Evolutionary conservation across 2,888 invertebrate genomes (phyloP), one percentile per base, ranked within the genome.

Genomic region (Ichneumoninae sp.): DNA sequence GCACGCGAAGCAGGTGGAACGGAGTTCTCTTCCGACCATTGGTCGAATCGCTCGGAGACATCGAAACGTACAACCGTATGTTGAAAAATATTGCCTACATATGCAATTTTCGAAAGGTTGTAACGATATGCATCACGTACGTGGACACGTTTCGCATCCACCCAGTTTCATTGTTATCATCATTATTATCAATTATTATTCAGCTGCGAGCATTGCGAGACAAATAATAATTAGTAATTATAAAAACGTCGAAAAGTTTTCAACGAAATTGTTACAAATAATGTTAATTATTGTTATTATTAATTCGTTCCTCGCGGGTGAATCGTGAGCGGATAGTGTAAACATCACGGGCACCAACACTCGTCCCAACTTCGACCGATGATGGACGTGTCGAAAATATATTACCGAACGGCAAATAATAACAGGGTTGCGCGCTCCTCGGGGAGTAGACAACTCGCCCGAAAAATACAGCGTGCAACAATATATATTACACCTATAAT

Each of bases 371-470:
- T 40, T 5, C 44, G 60, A 74, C 54, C 19, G 52, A 71, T 69
- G 83, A 80, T 76, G 74, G 75, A 83, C 83, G 83, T 73, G 71
- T 80, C 80, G 83, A 80, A 83, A 83, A 83, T 80, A 83, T 80
- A 83, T 76, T 65, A 80, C 80, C 54, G 80, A 80, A 80, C 75
- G 71, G 76, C 66, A 80, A 80, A 76, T 83, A 83, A 83, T 83
- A 65, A 83, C 76, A 47, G 83, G 83, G 79, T 80, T n/a, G 33
- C 3, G 63, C 69, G 66, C 73, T 71, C 19, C 16, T n/a, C 63
- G 63, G 63, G 63, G 63, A 65, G 57, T 66, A 57, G 57, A 66
- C 44, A 69, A 78, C 50, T 74, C 70, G 66, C 50, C 19, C 52
- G 54, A 47, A 63, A 26, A 26, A 78, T 77, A 71, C 60, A 76